phyloP scores from a whole-genome alignment of 2,888 invertebrate genomes.

The Cataglyphis altisquamis region DNA sequence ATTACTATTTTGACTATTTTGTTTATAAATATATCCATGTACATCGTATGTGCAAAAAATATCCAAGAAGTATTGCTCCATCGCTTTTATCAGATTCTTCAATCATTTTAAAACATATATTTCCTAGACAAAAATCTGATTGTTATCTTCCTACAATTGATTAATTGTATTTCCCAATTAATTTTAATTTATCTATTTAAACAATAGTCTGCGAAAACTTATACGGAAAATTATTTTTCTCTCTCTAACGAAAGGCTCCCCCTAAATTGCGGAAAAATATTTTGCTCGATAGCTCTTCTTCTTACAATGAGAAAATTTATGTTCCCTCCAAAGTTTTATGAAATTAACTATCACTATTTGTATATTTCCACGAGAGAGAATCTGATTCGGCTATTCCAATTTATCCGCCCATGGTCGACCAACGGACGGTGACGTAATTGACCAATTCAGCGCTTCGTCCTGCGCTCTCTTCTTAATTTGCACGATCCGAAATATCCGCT shows the following conservation, averaged over 20 bases:
- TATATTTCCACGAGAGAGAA: not conserved
- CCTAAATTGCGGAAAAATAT: not conserved
- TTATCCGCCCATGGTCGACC: not conserved
- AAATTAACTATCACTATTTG: not conserved
- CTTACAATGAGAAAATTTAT: not conserved
- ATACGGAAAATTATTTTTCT: not conserved
- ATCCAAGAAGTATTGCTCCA: not conserved
- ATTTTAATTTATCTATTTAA: constrained; percentile 4
- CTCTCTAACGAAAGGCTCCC: not conserved
- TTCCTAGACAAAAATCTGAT: not conserved
- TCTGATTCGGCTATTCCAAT: constrained; percentile 13
- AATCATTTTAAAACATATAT: not conserved
- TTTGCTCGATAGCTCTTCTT: not conserved
- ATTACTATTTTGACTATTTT: not conserved
- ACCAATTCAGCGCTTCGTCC: constrained; percentile 32
- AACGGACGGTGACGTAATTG: not conserved
- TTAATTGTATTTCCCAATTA: not conserved
- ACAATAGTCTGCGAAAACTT: not conserved
- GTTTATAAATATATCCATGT: not conserved
- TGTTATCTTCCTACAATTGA: not conserved
- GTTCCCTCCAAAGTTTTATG: not conserved
- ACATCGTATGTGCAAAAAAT: not conserved
- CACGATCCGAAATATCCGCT: not conserved
- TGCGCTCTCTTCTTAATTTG: not conserved
- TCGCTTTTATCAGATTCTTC: not conserved